Evolutionary conservation across 2,888 invertebrate species (phyloP).

Genomic region (Lithophane socia): DNA sequence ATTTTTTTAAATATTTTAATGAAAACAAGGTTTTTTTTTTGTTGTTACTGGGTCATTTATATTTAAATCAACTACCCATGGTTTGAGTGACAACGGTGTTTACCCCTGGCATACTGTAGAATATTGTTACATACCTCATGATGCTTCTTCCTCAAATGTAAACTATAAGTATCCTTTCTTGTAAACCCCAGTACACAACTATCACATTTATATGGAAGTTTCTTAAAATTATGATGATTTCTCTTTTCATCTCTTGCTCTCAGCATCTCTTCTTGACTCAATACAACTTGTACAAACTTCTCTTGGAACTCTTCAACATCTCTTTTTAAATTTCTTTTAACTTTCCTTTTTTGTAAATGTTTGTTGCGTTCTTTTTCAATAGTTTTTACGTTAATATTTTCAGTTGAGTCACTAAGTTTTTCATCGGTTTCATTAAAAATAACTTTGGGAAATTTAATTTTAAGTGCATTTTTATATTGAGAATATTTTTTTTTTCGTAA

Average conservation of each 20-base stretch:
- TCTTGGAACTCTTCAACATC: constrained; percentile 39
- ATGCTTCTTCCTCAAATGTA: constrained; percentile 76
- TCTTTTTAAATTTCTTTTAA: constrained; percentile 12
- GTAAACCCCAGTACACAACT: constrained; percentile 80
- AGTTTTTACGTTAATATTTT: constrained; percentile 11
- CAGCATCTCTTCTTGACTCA: constrained; percentile 77
- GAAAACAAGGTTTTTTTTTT: too few relatives aligned
- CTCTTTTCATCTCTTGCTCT: constrained; percentile 76
- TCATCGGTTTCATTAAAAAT: neutral
- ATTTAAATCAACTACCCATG: too few relatives aligned
- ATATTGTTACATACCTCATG: constrained; percentile 65
- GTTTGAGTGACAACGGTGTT: too few relatives aligned
- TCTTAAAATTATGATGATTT: constrained; percentile 80
- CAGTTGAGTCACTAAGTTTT: neutral
- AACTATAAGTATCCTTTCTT: constrained; percentile 70
- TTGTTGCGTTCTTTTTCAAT: constrained; percentile 25
- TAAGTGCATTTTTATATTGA: neutral
- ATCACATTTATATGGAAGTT: constrained; percentile 81
- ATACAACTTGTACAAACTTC: constrained; percentile 72
- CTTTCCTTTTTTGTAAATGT: neutral
- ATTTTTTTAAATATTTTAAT: too few relatives aligned
- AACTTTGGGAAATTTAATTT: neutral
- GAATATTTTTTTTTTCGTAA: neutral
- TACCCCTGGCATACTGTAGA: too few relatives aligned
- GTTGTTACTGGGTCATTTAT: too few relatives aligned